Base-by-base conservation (phyloP, 2,113 vertebrate genomes). In the Ammospiza caudacuta region DNA sequence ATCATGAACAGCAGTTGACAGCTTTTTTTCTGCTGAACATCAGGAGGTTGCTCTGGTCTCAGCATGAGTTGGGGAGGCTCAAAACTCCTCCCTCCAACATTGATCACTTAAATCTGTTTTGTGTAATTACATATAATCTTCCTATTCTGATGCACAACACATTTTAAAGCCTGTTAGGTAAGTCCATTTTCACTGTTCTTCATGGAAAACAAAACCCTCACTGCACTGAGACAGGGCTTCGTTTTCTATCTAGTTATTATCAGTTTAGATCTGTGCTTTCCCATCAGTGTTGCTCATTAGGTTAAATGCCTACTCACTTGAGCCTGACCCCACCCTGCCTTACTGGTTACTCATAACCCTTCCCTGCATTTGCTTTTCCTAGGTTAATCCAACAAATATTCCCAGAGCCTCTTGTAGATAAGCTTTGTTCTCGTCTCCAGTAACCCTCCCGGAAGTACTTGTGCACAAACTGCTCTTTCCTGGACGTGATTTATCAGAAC, bases 161-260 rank as follows among this genome's bases (percentile, higher is more conserved):
- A 35, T 43, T 81, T 70, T 47, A 78, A 72, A 87, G 61, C 39
- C 81, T 59, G 37, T 44, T 69, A 55, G 46, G 3, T 27, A 54
- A 3, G 23, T 57, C 83, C 19, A 41, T 20, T 75, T 59, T 44
- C 35, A 57, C 66, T 49, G 43, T 11, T 68, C 57, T 79, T 72
- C 43, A 35, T 1, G 0, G 27, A 82, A 52, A 16, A 20, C 0
- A 0, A 93, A 89, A 55, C 9, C 24, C 25, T 49, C 41, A 22
- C 17, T 49, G 69, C n/a, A 39, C 39, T 27, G 52, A 83, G 44
- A 52, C 4, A 54, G 15, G 58, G 67, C 28, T 69, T 59, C 41
- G 43, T 54, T 80, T 81, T 70, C 55, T 52, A 4, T 9, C 43
- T 55, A 68, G 58, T 69, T 74, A 51, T 25, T 52, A 68, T 55